Evolutionary conservation across 2,888 invertebrate genomes (phyloP), one percentile per base, ranked within the genome.

Genomic region (Deroplatys truncata): DNA sequence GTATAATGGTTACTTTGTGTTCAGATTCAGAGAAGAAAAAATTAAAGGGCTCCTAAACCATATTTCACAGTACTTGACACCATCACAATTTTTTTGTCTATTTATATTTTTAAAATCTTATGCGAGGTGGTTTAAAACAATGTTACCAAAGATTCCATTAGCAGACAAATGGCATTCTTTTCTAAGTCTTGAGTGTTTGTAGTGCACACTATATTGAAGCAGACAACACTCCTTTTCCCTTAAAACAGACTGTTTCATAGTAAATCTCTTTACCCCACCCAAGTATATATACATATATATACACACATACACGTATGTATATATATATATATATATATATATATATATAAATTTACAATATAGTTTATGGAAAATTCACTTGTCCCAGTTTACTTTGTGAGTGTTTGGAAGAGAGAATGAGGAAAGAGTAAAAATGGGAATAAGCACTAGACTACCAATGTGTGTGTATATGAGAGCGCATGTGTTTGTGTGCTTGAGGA

Each of bases 331-430:
- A 72, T 4, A 56, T 16, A 56, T 56, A 16, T 16, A 56, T 56
- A 16, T 56, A 16, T 56, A 56, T 56, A 56, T 56, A 56, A 72
- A 72, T 20, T 20, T 72, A 72, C 56, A 72, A 25, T 72, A 72
- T 87, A 87, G 87, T 87, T 35, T 87, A 83, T 87, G 56, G 28
- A 85, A 85, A 49, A 43, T 43, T 49, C 49, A 85, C 85, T 49
- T 49, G 87, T 72, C 82, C 84, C 35, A 84, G 84, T 84, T 84
- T 35, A 87, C 83, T 87, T 82, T 87, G 87, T n/a, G 86, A 4
- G 86, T 86, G 86, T 84, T 29, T 28, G 20, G 56, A 72, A 72
- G 56, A 72, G 25, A 72, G 56, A 72, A 25, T 72, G 56, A 72
- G 20, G 20, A 25, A 16, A 72, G 20, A 29, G 35, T 31, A 15